These are phyloP conservation scores for Drosophila neotestacea DNA, from an alignment of 2,888 invertebrate genomes.

Conservation along the genomic window DNA sequence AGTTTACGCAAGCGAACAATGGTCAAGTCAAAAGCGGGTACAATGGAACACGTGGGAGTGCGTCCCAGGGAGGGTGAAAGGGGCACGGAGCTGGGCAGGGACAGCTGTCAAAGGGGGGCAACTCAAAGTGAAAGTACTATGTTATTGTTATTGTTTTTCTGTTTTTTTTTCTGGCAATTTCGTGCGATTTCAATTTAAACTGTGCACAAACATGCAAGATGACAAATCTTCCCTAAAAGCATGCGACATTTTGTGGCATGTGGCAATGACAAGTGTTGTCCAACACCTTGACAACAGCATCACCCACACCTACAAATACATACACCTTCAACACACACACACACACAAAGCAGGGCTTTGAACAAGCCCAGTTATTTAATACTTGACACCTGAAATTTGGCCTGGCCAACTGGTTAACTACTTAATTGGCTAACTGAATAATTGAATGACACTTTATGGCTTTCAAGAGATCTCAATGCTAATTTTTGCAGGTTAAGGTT, in stretches of 20 bases:
- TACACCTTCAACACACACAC: slow-evolving; percentile 8
- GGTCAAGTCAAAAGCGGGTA: slow-evolving; percentile 29
- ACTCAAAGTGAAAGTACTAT: slow-evolving; percentile 66
- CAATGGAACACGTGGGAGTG: slow-evolving; percentile 11
- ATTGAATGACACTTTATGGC: slow-evolving; percentile 1
- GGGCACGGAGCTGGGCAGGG: not conserved
- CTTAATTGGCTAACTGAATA: slow-evolving; percentile 2
- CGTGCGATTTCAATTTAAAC: slow-evolving; percentile 50
- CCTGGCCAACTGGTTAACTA: not conserved
- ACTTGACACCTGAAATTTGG: slow-evolving; percentile 30
- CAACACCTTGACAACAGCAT: slow-evolving; percentile 17
- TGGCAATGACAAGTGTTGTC: slow-evolving; percentile 19
- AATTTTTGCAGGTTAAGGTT: slow-evolving; percentile 13
- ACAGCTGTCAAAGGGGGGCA: not conserved
- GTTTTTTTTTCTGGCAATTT: slow-evolving; percentile 24
- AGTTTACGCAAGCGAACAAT: slow-evolving; percentile 71
- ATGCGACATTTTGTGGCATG: slow-evolving; percentile 15
- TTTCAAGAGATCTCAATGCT: slow-evolving; percentile 3
- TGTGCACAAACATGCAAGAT: slow-evolving; percentile 47
- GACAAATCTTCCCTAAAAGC: slow-evolving; percentile 21
- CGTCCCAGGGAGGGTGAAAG: not conserved
- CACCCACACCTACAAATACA: slow-evolving; percentile 6
- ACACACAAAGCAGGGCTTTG: not conserved
- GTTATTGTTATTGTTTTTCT: slow-evolving; percentile 36
- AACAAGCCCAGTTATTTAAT: slow-evolving; percentile 36